Evolutionary conservation across 2,888 invertebrate genomes (phyloP).

Genomic region (Sarcophaga variegata): DNA sequence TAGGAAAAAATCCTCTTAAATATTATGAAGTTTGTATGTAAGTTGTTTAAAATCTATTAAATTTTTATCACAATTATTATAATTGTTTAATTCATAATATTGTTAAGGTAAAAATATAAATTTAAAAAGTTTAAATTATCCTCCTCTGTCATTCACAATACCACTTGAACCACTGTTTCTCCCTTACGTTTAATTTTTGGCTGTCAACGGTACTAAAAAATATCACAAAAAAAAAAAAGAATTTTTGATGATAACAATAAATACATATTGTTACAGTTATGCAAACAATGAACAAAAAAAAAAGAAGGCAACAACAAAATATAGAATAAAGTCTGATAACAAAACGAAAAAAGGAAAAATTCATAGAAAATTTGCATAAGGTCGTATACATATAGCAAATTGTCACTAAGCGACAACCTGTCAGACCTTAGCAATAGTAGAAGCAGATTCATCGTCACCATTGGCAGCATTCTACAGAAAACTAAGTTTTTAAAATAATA

Average conservation of each 20-base stretch:
- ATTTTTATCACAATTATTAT: too few relatives aligned
- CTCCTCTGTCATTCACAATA: not conserved
- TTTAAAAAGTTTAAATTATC: not conserved
- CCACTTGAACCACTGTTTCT: constrained; percentile 18
- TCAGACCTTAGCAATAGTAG: constrained; percentile 19
- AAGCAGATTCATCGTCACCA: constrained; percentile 22
- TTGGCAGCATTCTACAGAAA: not conserved
- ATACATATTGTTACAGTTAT: constrained; percentile 42
- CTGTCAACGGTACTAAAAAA: constrained; percentile 32
- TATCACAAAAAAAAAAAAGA: not conserved
- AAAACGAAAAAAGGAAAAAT: constrained; percentile 23
- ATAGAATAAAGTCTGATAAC: not conserved
- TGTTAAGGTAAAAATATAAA: not conserved
- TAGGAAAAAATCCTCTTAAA: too few relatives aligned
- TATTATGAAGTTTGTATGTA: too few relatives aligned
- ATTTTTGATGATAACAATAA: constrained; percentile 44
- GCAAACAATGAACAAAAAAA: not conserved
- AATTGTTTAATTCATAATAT: too few relatives aligned
- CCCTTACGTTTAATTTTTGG: constrained; percentile 25
- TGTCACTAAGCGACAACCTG: constrained; percentile 48
- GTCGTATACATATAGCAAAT: constrained; percentile 58
- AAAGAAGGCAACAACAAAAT: not conserved
- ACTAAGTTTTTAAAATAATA: constrained; percentile 24
- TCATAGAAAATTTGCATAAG: constrained; percentile 60
- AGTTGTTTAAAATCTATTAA: too few relatives aligned